A percentile compares a stretch with the other conserved stretches of the same genome.
Conservation (phyloP, 2,797 vertebrate genomes). For the Galagoides demidoff region DNA sequence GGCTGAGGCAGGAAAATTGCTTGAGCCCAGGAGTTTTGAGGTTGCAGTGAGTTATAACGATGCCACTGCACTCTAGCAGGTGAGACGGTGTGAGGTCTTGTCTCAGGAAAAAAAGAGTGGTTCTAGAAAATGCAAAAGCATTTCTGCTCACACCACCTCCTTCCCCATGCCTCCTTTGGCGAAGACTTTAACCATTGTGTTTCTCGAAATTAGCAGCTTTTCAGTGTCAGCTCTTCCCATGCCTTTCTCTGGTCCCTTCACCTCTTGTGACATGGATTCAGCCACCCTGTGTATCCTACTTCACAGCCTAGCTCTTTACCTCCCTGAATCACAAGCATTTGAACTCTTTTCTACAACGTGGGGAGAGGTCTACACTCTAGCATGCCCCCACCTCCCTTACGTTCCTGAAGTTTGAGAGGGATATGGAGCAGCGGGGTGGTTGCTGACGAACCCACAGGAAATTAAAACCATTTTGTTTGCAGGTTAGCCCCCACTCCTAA, state of each 20-base stretch:
- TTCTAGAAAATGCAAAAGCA: background rate
- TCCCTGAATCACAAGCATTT: background rate
- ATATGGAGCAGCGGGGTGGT: background rate
- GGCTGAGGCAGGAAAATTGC: background rate
- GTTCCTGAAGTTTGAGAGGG: background rate
- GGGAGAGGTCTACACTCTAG: background rate
- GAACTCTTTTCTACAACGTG: background rate
- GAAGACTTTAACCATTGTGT: background rate
- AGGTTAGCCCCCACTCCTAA: background rate
- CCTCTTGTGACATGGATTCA: background rate
- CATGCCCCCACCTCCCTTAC: background rate
- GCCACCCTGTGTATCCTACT: background rate
- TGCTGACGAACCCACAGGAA: background rate
- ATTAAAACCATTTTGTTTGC: background rate
- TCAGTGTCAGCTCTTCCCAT: background rate
- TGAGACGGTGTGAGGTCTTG: background rate
- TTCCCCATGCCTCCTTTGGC: background rate
- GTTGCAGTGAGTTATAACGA: background rate
- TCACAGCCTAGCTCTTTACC: background rate
- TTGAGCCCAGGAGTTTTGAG: background rate
- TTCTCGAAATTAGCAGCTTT: background rate
- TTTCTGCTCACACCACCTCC: background rate
- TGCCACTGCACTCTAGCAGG: background rate
- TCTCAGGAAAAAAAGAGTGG: background rate
- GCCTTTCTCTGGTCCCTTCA: background rate